A percentile compares a stretch with the other conserved stretches of the same genome.
Evolutionary conservation across 2,797 vertebrate genomes (phyloP).

Genomic region (Xenopus petersii): DNA sequence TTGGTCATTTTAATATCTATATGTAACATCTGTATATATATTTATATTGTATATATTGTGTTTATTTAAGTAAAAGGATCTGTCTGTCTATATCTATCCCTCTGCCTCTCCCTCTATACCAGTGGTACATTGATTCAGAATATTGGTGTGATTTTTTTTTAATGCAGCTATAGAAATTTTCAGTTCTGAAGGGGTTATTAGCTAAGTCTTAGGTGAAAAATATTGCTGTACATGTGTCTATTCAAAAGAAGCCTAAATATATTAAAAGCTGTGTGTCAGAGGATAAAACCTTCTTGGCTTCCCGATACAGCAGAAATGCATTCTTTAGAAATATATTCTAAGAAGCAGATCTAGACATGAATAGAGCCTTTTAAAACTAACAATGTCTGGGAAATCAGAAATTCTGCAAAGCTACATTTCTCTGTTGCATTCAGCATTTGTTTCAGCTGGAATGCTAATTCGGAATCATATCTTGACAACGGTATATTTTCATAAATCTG

Average conservation of each 20-base stretch:
- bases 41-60: not conserved
- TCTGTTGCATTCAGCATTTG: constrained; percentile 37
- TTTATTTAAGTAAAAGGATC: no score
- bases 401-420: constrained; percentile 35
- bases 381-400: constrained; percentile 38
- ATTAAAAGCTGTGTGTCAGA: constrained; percentile 48
- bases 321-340: constrained; percentile 48
- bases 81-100: no score
- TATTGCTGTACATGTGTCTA: constrained; percentile 35
- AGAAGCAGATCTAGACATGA: constrained; percentile 43
- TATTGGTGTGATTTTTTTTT: no score
- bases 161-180: not conserved
- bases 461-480: constrained; percentile 23
- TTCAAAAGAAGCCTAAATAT: constrained; percentile 49
- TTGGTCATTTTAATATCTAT: not conserved
- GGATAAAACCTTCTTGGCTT: constrained; percentile 40
- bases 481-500: constrained; percentile 34
- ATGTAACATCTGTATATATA: not conserved
- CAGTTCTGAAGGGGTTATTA: constrained; percentile 39
- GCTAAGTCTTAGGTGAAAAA: constrained; percentile 43
- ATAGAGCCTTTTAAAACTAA: constrained; percentile 41
- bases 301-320: constrained; percentile 37
- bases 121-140: no score
- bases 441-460: constrained; percentile 40
- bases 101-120: no score